Conservation (phyloP, 2,888 invertebrate genomes). For the Epinotia nisella region DNA sequence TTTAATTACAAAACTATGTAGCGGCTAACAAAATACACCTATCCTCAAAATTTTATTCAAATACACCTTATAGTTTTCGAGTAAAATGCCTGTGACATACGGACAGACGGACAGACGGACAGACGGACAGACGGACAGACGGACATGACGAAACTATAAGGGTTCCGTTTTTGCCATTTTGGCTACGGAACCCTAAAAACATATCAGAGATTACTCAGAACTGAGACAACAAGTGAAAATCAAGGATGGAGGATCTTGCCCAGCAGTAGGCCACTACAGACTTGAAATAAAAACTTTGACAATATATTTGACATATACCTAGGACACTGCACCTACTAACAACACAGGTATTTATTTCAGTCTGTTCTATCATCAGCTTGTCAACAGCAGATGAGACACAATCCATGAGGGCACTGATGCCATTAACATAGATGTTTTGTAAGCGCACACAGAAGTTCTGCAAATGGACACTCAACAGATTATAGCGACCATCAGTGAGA, state of each 20-base stretch:
- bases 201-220: neutral
- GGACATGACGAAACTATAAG: too few species aligned
- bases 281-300: too few species aligned
- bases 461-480: conserved; percentile 83
- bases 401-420: conserved; percentile 87
- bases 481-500: conserved; percentile 86
- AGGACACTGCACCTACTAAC: conserved; percentile 88
- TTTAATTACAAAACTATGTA: too few species aligned
- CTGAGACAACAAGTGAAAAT: neutral
- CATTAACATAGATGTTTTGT: conserved; percentile 84
- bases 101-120: too few species aligned
- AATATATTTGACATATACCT: conserved; percentile 72
- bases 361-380: conserved; percentile 84
- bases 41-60: too few species aligned
- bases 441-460: conserved; percentile 86
- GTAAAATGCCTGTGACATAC: too few species aligned
- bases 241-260: neutral
- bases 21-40: too few species aligned
- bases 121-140: too few species aligned
- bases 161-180: too few species aligned
- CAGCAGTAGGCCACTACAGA: neutral
- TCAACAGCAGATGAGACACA: conserved; percentile 85
- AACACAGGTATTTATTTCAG: conserved; percentile 74
- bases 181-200: too few species aligned
- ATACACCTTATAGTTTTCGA: too few species aligned